Conservation (phyloP, 2,797 vertebrate species). For the Bradypodion pumilum region DNA sequence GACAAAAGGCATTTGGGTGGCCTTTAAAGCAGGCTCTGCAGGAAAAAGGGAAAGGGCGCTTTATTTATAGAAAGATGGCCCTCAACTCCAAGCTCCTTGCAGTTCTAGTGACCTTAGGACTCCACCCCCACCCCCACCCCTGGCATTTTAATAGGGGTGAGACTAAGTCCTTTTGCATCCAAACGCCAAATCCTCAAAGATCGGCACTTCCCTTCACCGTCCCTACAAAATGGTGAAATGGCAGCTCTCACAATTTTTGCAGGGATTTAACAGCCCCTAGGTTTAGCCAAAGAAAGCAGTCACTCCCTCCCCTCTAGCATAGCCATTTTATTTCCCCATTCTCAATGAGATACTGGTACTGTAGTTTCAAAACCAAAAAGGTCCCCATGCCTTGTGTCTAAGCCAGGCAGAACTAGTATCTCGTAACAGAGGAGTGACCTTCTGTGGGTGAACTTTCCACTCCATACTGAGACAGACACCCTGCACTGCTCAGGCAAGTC, state of each 20-base stretch:
- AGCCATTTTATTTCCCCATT: neutral
- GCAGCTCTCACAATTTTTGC: neutral
- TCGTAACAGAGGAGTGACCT: slow-evolving; percentile 8
- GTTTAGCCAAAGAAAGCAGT: neutral
- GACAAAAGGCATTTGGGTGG: slow-evolving; percentile 16
- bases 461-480: neutral
- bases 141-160: slow-evolving; percentile 29
- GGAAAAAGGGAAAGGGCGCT: slow-evolving; percentile 2
- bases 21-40: slow-evolving; percentile 50
- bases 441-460: slow-evolving; percentile 1
- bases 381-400: neutral
- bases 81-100: neutral
- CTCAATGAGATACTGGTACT: neutral
- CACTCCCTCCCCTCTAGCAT: neutral
- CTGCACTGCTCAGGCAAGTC: neutral
- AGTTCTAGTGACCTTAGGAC: slow-evolving; percentile 61
- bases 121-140: slow-evolving; percentile 37
- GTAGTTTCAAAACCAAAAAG: neutral
- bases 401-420: slow-evolving; percentile 7
- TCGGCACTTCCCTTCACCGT: neutral
- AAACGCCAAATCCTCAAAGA: neutral
- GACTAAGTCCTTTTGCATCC: neutral
- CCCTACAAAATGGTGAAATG: no score
- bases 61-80: slow-evolving; percentile 60
- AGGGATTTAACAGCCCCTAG: neutral